These are phyloP conservation scores for Promerops cafer DNA, from an alignment of 2,113 vertebrate species.

Conservation along the genomic window DNA sequence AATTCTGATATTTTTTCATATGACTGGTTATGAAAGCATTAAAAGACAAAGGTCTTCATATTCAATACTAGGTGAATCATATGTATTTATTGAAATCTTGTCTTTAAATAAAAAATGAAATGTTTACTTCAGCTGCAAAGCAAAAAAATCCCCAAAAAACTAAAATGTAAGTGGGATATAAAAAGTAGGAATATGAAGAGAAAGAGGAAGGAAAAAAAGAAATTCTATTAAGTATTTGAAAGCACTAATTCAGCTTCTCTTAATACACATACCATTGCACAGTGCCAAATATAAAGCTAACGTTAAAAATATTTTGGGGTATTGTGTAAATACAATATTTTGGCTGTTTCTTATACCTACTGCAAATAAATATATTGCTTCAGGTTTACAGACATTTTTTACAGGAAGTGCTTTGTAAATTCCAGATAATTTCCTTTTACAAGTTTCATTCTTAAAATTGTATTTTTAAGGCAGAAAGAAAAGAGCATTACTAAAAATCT, in stretches of 20 bases:
- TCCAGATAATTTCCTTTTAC: not conserved
- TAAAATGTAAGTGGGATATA: not conserved
- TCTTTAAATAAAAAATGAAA: not conserved
- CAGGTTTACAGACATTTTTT: not conserved
- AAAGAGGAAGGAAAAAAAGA: not conserved
- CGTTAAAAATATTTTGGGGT: not conserved
- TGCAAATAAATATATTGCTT: not conserved
- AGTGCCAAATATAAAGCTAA: not conserved
- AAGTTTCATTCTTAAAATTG: not conserved
- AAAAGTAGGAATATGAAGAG: not conserved
- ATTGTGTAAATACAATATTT: not conserved
- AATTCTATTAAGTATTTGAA: not conserved
- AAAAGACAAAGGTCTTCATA: not conserved
- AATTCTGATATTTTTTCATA: not conserved
- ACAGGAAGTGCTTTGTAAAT: not conserved
- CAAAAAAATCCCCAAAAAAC: not conserved
- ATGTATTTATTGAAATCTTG: not conserved
- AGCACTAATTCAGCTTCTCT: not conserved
- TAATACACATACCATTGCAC: not conserved
- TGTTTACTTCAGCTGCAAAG: not conserved
- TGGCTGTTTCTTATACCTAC: not conserved
- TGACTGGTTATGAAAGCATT: not conserved
- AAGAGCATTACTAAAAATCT: not conserved
- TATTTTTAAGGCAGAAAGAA: not conserved
- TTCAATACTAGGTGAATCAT: not conserved